Percentiles rank a stretch among this genome's conserved stretches.
phyloP scores from a whole-genome alignment of 2,888 invertebrate genomes.

The Idaea aversata region DNA sequence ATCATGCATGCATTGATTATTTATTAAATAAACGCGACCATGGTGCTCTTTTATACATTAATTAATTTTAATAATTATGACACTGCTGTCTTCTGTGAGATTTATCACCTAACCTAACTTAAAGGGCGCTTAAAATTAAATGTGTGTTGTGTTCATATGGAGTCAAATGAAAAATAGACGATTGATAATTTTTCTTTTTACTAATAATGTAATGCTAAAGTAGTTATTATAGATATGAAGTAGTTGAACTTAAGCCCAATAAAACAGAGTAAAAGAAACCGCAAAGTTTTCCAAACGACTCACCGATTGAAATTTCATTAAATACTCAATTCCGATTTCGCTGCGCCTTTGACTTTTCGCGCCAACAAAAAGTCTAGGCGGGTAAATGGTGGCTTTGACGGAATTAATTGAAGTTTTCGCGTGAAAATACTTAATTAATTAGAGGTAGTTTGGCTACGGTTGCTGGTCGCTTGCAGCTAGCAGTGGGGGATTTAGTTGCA shows the following conservation, averaged over 20 bases:
- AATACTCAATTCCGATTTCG: conserved; percentile 46
- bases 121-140: no score
- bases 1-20: conserved; percentile 29
- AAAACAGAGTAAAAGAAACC: conserved; percentile 32
- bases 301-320: conserved; percentile 54
- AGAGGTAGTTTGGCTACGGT: conserved; percentile 46
- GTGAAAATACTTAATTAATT: conserved; percentile 66
- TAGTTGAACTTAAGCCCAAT: not conserved
- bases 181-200: no score
- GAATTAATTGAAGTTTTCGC: conserved; percentile 69
- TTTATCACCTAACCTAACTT: not conserved
- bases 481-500: conserved; percentile 11
- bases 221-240: not conserved
- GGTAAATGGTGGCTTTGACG: conserved; percentile 52
- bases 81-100: not conserved
- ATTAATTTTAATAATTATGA: conserved; percentile 15
- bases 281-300: conserved; percentile 40
- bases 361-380: conserved; percentile 41
- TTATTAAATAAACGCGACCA: conserved; percentile 29
- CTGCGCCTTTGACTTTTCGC: conserved; percentile 53
- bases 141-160: no score
- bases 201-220: no score
- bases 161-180: no score
- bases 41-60: conserved; percentile 28
- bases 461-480: conserved; percentile 28